Evolutionary conservation across 2,797 vertebrate genomes (phyloP).

Genomic region (Podarcis lilfordi): DNA sequence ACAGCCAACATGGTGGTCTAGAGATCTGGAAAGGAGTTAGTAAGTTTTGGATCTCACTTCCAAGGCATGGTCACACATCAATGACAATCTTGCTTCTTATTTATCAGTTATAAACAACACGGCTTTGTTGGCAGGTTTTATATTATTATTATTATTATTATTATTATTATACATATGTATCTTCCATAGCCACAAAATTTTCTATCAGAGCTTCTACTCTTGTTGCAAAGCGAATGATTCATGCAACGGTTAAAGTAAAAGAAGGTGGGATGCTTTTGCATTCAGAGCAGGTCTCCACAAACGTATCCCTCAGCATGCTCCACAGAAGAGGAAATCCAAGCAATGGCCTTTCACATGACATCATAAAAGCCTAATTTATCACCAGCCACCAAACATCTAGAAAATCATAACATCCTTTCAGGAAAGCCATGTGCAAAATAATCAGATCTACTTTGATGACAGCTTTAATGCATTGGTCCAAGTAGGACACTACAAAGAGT

Average conservation of each 20-base stretch:
- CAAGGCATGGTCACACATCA: neutral
- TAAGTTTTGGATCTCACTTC: no score
- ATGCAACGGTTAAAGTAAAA: slow-evolving; percentile 72
- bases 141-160: neutral
- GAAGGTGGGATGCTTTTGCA: slow-evolving; percentile 59
- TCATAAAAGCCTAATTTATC: slow-evolving; percentile 97
- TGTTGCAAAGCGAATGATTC: slow-evolving; percentile 1
- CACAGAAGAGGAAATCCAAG: slow-evolving; percentile 84
- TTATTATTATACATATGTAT: neutral
- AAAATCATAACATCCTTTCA: slow-evolving; percentile 99
- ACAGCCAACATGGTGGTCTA: neutral
- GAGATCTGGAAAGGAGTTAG: neutral
- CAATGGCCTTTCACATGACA: slow-evolving; percentile 91
- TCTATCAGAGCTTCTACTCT: neutral
- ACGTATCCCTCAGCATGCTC: slow-evolving; percentile 75
- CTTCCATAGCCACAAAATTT: neutral
- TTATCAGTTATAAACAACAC: neutral
- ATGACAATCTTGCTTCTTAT: neutral
- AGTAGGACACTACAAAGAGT: slow-evolving; percentile 72
- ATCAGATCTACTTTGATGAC: slow-evolving; percentile 93
- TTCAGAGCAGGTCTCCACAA: slow-evolving; percentile 63
- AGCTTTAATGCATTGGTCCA: slow-evolving; percentile 76
- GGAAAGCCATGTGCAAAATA: slow-evolving; percentile 97
- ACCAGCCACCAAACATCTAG: slow-evolving; percentile 89
- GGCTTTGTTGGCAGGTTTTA: neutral